Conservation (phyloP, 2,888 invertebrate genomes). For the Mesorhabditis sp. region DNA sequence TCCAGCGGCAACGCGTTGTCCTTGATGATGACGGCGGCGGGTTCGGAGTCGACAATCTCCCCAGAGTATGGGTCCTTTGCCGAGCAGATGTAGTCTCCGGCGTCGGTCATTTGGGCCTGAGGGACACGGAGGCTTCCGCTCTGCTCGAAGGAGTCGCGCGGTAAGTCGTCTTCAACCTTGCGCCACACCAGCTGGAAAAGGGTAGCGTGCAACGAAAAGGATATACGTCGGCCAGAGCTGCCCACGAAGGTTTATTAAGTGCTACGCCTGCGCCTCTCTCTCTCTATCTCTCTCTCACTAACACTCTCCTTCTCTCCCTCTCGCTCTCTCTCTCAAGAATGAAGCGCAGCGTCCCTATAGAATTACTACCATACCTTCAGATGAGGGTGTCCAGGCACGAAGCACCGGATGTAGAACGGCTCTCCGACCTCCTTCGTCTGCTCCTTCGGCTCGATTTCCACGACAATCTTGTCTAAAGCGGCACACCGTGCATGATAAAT, state of each 20-base stretch:
- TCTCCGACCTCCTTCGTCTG: conserved; percentile 70
- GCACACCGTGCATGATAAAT: too few species aligned
- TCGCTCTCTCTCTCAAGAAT: too few species aligned
- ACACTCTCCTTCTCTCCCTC: too few species aligned
- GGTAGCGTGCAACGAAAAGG: not conserved
- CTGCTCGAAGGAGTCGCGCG: conserved; percentile 25
- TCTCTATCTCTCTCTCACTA: too few species aligned
- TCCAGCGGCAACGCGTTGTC: not conserved
- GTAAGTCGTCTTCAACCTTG: conserved; percentile 20
- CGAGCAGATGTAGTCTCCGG: conserved; percentile 53
- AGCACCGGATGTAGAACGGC: conserved; percentile 67
- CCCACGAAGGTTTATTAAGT: too few species aligned
- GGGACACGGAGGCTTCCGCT: conserved; percentile 26
- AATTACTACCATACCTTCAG: conserved; percentile 14
- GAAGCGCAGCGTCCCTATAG: conserved; percentile 6
- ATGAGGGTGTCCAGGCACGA: conserved; percentile 50
- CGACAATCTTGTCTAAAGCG: conserved; percentile 12
- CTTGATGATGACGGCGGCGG: conserved; percentile 38
- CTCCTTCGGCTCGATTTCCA: conserved; percentile 64
- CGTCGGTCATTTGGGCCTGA: conserved; percentile 39
- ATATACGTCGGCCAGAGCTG: not conserved
- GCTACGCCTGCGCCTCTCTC: too few species aligned
- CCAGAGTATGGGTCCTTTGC: conserved; percentile 40
- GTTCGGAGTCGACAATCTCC: conserved; percentile 42
- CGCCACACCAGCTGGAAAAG: conserved; percentile 23